Evolutionary conservation across 1,140 invertebrate genomes (phyloP).

Genomic region (Zaprionus camerounensis): DNA sequence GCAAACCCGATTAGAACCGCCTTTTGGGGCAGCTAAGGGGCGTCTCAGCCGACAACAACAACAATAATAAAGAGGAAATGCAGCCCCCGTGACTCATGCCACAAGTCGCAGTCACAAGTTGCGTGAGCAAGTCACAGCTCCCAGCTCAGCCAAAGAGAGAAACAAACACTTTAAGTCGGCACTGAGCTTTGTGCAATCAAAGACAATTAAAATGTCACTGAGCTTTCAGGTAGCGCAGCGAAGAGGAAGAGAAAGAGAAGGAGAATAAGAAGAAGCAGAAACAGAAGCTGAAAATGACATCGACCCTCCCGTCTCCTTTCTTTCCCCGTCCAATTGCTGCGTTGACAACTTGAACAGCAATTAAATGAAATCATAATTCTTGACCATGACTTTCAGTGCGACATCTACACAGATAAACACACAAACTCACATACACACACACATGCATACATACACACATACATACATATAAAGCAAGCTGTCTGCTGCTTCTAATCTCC

Average conservation of each 20-base stretch:
- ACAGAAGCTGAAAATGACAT: not conserved
- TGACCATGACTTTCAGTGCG: slow-evolving; percentile 48
- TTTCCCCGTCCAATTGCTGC: not conserved
- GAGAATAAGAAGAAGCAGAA: not conserved
- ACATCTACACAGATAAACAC: slow-evolving; percentile 1
- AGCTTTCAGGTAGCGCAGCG: not conserved
- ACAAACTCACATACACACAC: not conserved
- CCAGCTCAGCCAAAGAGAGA: slow-evolving; percentile 1
- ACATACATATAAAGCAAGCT: slow-evolving; percentile 27
- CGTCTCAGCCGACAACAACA: slow-evolving; percentile 21
- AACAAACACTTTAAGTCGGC: slow-evolving; percentile 17
- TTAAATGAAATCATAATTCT: slow-evolving; percentile 33
- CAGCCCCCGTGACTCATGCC: slow-evolving; percentile 17
- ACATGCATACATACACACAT: not conserved
- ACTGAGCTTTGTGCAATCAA: slow-evolving; percentile 65
- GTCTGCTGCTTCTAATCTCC: slow-evolving; percentile 16
- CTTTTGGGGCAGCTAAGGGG: slow-evolving; percentile 16
- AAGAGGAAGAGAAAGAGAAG: not conserved
- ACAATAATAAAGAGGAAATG: slow-evolving; percentile 27
- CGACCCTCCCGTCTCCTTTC: not conserved
- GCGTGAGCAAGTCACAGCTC: slow-evolving; percentile 4
- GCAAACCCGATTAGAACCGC: slow-evolving; percentile 24
- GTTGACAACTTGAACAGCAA: slow-evolving; percentile 1
- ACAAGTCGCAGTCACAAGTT: slow-evolving; percentile 18
- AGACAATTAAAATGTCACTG: slow-evolving; percentile 59